Conservation (phyloP, 2,113 vertebrate genomes). For the Tetrao urogallus region DNA sequence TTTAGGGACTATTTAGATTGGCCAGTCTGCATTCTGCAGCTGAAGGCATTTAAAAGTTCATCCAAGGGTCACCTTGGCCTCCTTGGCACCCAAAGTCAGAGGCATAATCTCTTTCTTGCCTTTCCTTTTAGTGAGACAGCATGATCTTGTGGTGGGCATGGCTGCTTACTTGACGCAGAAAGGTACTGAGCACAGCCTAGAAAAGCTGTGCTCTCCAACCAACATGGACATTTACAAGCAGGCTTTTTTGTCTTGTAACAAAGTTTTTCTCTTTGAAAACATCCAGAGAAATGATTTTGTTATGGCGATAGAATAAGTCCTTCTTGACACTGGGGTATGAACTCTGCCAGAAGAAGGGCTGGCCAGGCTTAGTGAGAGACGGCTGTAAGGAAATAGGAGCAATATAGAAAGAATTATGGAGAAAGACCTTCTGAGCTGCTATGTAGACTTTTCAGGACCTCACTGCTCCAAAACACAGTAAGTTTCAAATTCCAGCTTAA, state of each 20-base stretch:
- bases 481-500: neutral
- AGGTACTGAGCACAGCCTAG: neutral
- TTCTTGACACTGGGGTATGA: neutral
- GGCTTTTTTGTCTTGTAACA: neutral
- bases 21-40: neutral
- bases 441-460: neutral
- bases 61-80: neutral
- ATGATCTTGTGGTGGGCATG: rapidly evolving
- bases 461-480: neutral
- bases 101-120: neutral
- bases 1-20: neutral
- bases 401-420: neutral
- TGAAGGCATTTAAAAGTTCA: neutral
- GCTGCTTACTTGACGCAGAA: neutral
- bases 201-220: neutral
- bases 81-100: neutral
- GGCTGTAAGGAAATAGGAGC: neutral
- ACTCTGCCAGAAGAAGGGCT: neutral
- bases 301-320: neutral
- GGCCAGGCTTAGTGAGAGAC: neutral
- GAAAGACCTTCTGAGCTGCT: neutral
- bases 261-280: neutral
- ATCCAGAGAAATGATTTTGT: neutral
- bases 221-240: neutral
- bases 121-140: neutral